Evolutionary conservation across 2,888 invertebrate genomes (phyloP).

Genomic region (Piscicola geometra): DNA sequence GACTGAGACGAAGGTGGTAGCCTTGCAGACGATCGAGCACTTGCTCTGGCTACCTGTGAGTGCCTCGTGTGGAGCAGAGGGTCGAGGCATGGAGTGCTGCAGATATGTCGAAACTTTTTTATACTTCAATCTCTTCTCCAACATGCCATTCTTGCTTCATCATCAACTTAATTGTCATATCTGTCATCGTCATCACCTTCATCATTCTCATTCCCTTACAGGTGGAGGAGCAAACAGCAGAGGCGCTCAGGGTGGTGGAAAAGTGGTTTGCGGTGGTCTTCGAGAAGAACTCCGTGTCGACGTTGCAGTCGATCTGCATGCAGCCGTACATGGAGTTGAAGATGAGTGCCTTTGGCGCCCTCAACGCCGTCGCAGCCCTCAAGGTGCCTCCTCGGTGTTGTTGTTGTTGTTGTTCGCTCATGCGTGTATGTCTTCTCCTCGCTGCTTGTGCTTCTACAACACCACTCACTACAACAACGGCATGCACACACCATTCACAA

Average conservation of each 20-base stretch:
- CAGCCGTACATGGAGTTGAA: constrained; percentile 78
- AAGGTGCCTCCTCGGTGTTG: background rate
- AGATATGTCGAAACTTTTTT: no score
- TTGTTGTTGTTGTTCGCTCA: background rate
- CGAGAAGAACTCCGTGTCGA: constrained; percentile 4
- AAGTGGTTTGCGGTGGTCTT: constrained; percentile 14
- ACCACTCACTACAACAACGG: no score
- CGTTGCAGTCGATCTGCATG: constrained; percentile 58
- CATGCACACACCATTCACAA: no score
- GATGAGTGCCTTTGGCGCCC: constrained; percentile 59
- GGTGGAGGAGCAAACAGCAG: background rate
- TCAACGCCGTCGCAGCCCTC: constrained; percentile 41
- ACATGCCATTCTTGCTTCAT: background rate
- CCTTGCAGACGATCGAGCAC: constrained; percentile 23
- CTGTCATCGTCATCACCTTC: no score
- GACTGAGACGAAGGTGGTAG: constrained; percentile 22
- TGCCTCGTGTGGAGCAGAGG: no score
- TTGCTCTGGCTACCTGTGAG: constrained; percentile 27
- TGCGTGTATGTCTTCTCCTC: no score
- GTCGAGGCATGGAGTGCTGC: no score
- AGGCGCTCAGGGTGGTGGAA: constrained; percentile 10
- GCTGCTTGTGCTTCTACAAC: no score
- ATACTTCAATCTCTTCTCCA: background rate
- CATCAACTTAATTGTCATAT: no score
- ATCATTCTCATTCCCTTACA: no score